Percentiles rank a stretch among this genome's conserved stretches.
Evolutionary conservation across 2,113 vertebrate genomes (phyloP).

Genomic region (Eubucco bourcierii): DNA sequence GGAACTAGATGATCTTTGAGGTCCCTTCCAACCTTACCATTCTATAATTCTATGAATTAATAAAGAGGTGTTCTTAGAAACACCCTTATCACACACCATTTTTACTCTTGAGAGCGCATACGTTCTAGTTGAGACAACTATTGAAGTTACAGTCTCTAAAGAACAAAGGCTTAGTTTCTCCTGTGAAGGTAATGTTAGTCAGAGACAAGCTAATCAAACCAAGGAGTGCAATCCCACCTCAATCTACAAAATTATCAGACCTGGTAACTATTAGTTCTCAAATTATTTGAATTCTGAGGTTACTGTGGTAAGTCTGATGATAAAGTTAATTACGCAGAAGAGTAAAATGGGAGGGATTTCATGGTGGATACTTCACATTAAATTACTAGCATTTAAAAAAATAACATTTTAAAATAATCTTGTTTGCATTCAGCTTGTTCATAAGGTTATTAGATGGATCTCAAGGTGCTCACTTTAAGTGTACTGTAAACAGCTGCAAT

Average conservation of each 20-base stretch:
- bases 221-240: not conserved
- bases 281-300: not conserved
- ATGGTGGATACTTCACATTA: not conserved
- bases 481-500: not conserved
- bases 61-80: not conserved
- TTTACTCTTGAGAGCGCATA: not conserved
- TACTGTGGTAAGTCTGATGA: not conserved
- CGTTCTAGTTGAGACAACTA: not conserved
- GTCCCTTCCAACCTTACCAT: no score
- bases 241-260: not conserved
- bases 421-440: not conserved
- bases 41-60: no score
- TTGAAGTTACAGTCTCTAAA: not conserved
- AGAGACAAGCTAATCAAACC: not conserved
- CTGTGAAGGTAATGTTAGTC: not conserved
- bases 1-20: no score
- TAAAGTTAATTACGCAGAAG: not conserved
- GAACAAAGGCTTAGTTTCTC: not conserved
- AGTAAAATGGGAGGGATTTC: not conserved
- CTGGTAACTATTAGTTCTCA: not conserved
- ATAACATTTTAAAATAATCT: not conserved
- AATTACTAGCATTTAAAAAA: not conserved
- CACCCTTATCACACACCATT: accelerated
- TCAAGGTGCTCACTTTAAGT: not conserved
- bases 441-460: not conserved